Base-by-base conservation (phyloP, 2,113 vertebrate species). In the Todiramphus saurophagus region DNA sequence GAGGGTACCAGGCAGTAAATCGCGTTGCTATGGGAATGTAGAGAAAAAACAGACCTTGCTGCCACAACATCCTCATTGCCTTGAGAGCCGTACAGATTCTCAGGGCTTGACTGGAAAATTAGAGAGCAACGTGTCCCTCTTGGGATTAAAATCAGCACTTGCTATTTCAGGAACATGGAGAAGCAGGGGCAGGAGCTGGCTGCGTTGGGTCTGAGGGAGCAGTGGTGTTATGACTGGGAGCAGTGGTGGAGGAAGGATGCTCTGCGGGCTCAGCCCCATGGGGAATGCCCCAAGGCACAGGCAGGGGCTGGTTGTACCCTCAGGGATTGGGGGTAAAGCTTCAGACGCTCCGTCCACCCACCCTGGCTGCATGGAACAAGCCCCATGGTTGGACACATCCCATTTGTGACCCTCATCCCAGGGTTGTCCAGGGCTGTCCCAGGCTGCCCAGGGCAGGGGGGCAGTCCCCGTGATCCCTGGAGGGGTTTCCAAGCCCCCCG, bases 221-320 rank as follows among this genome's bases (percentile, higher is more conserved):
- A 11, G 56, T 24, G 3, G 2, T 3, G 3, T 27, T 21, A 6
- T 1, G 1, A 1, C 11, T 7, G 41, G 41, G 53, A 30, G 33
- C 1, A n/a, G 27, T 13, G 56, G 24, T 5, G 50, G 28, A 41
- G 59, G 41, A 30, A 58, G 68, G 66, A 56, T 56, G 88, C 77
- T 62, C 27, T 37, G 56, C 37, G 27, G 67, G 35, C 21, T 35
- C 92, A 59, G 63, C 50, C 48, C 68, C 2, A 0, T 2, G 15
- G 68, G 31, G 35, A 20, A 28, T 31, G 17, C 27, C 11, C 62
- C 1, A 15, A 13, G 35, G 72, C 35, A 33, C 21, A 21, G 72
- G 44, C 56, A 60, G 59, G 51, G 35, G 58, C 64, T 27, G 48
- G 63, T 2, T 16, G 59, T 53, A 24, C 35, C 44, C 7, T 5